Evolutionary conservation across 2,888 invertebrate genomes (phyloP).

Genomic region (Pemphredon lugubris): DNA sequence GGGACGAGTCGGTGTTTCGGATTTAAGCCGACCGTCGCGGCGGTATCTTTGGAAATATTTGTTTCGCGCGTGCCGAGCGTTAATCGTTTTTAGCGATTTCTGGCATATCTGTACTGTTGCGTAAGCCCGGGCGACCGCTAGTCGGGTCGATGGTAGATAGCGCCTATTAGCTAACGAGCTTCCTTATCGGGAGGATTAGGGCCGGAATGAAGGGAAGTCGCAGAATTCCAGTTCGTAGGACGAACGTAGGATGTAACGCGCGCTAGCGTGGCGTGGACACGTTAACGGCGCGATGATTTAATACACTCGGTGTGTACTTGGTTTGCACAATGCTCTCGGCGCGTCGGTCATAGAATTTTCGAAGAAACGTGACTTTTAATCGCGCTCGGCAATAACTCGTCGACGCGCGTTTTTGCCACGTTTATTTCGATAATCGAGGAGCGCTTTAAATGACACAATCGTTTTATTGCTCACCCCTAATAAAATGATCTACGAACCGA

Average conservation of each 20-base stretch:
- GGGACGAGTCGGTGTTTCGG: too few species aligned
- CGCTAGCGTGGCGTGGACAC: constrained; percentile 2
- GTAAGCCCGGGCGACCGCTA: constrained; percentile 33
- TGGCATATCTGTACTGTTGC: constrained; percentile 40
- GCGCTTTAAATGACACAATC: neutral
- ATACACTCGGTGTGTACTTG: constrained; percentile 18
- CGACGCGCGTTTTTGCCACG: too few species aligned
- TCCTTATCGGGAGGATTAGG: constrained; percentile 59
- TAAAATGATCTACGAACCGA: neutral
- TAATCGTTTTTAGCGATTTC: constrained; percentile 27
- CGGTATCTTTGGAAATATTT: too few species aligned
- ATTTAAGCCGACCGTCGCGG: too few species aligned
- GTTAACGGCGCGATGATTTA: constrained; percentile 42
- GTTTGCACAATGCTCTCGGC: constrained; percentile 9
- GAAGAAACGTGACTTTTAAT: too few species aligned
- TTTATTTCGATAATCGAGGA: too few species aligned
- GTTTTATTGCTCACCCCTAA: neutral
- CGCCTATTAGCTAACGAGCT: constrained; percentile 58
- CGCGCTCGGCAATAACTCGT: too few species aligned
- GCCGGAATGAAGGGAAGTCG: constrained; percentile 52
- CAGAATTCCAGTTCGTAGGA: constrained; percentile 57
- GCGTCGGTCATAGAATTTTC: too few species aligned
- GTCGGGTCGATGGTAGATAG: constrained; percentile 44
- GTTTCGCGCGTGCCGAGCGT: neutral
- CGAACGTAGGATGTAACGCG: constrained; percentile 47